Conservation (phyloP, 2,113 vertebrate genomes). For the Dinomys branickii region DNA sequence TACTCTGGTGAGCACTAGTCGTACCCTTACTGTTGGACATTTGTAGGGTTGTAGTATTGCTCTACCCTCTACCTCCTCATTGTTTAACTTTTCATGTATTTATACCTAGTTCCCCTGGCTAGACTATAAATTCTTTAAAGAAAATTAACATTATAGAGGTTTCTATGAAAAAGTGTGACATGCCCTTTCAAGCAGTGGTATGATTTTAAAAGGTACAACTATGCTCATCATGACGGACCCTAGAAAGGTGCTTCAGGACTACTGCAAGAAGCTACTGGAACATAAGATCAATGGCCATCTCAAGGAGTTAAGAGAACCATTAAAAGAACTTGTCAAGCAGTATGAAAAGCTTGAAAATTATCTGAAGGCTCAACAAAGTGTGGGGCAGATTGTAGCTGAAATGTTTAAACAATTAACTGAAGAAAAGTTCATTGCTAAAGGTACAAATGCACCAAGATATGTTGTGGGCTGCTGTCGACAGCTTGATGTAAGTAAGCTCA, state of each 20-base stretch:
- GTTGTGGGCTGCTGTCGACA: slow-evolving; percentile 95
- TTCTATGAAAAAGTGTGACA: background rate
- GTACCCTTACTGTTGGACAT: background rate
- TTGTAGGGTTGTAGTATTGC: background rate
- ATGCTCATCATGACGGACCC: too few species aligned
- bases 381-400: slow-evolving; percentile 99
- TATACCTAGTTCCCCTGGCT: background rate
- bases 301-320: too few species aligned
- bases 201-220: background rate
- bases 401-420: slow-evolving; percentile 98
- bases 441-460: slow-evolving; percentile 95
- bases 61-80: background rate
- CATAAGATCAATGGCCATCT: too few species aligned
- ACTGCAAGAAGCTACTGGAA: too few species aligned
- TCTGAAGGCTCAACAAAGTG: slow-evolving; percentile 97
- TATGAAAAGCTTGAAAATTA: slow-evolving; percentile 99
- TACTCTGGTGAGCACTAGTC: background rate
- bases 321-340: slow-evolving; percentile 86
- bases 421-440: slow-evolving; percentile 98
- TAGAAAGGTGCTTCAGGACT: too few species aligned
- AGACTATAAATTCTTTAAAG: background rate
- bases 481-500: slow-evolving; percentile 98
- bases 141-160: slow-evolving; percentile 1
- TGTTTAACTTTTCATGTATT: slow-evolving; percentile 16
- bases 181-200: background rate